These are phyloP conservation scores for Dicycla oo DNA, from an alignment of 2,888 invertebrate genomes.

Conservation along the genomic window DNA sequence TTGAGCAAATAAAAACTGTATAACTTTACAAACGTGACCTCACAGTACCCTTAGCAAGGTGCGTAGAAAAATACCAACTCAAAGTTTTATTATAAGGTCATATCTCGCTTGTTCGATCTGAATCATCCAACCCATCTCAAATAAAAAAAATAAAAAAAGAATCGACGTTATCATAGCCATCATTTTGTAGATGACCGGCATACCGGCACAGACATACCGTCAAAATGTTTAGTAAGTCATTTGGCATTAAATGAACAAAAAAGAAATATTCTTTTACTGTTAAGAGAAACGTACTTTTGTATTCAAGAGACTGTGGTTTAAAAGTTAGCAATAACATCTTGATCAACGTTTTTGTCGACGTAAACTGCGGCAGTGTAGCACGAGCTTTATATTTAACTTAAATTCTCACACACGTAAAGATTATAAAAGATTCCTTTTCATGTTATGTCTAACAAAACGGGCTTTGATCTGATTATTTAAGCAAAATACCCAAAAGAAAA, in stretches of 20 bases:
- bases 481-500: conserved; percentile 43
- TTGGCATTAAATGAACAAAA: background rate
- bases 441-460: conserved; percentile 25
- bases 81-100: conserved; percentile 10
- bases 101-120: conserved; percentile 6
- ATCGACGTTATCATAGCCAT: background rate
- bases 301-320: background rate
- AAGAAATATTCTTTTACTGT: background rate
- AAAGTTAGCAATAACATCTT: background rate
- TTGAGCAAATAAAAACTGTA: conserved; percentile 39
- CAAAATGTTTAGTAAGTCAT: conserved; percentile 10
- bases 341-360: background rate
- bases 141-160: no score
- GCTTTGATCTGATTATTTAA: conserved; percentile 60
- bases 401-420: conserved; percentile 13
- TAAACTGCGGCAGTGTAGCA: background rate
- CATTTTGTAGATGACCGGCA: conserved; percentile 7
- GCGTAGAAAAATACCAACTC: background rate
- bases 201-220: background rate
- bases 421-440: conserved; percentile 38
- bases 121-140: no score
- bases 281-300: background rate
- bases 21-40: conserved; percentile 21
- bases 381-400: background rate
- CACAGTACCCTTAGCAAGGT: conserved; percentile 7